Evolutionary conservation across 2,888 invertebrate species (phyloP), one percentile per base, ranked within the genome.

Genomic region (Heliconius charithonia): DNA sequence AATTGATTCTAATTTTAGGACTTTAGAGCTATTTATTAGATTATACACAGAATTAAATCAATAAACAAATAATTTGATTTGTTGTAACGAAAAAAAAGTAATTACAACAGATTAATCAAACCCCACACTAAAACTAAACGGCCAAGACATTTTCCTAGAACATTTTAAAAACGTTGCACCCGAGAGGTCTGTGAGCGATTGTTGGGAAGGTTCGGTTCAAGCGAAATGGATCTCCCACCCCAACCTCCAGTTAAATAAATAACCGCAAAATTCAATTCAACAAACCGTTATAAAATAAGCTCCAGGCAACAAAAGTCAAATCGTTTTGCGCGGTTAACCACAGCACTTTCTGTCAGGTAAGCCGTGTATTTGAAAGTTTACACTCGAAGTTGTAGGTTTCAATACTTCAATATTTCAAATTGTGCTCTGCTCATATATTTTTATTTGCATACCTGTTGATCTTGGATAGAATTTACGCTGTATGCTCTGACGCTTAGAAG

Each of bases 201-300:
- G 59, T 70, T 75, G 63, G n/a, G 65, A 76, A 69, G 67, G 62
- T 78, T 66, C 69, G 62, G 45, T 79, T 74, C 76, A 71, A 81
- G 76, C 77, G 80, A 81, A 84, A 80, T 79, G 81, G 80, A 81
- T 79, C 77, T 79, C 85, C 86, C 86, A 85, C 85, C 87, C 87
- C 89, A 88, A 89, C 88, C 85, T 87, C 86, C 83, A 91, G 90
- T 91, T 92, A 93, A 92, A 94, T 94, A 94, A 94, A 94, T 92
- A 94, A 95, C 95, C 95, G 91, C 95, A 94, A 89, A 94, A 94
- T 94, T 95, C 95, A 94, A 94, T 95, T 93, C 90, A 88, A 90
- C 92, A 90, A 88, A 91, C 95, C 94, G 95, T 94, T 94, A 94
- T 92, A 93, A 92, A 93, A 94, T 93, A 92, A 93, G 90, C 92